A percentile compares a stretch with the other conserved stretches of the same genome.
These are phyloP conservation scores for Zaprionus ghesquierei DNA, from an alignment of 1,140 invertebrate genomes.

Conservation along the genomic window DNA sequence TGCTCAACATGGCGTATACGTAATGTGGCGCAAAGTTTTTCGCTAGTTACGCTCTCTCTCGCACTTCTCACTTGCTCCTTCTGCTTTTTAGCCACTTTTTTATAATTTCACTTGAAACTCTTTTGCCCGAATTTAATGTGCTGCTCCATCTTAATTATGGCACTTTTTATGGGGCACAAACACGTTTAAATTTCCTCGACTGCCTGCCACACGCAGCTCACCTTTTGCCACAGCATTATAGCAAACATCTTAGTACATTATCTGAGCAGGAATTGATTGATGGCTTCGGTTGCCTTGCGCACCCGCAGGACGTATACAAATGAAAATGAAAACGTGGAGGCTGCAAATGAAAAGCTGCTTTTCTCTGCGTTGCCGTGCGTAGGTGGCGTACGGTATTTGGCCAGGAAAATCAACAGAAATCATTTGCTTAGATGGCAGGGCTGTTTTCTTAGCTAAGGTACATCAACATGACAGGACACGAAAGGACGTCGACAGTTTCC, in stretches of 20 bases:
- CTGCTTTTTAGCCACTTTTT: neutral
- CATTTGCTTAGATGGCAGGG: slow-evolving; percentile 31
- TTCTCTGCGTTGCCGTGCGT: neutral
- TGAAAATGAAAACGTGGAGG: slow-evolving; percentile 20
- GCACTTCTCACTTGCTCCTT: neutral
- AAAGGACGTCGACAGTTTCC: neutral
- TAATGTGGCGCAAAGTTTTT: slow-evolving; percentile 21
- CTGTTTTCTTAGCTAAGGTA: slow-evolving; percentile 12
- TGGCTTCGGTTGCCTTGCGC: slow-evolving; percentile 35
- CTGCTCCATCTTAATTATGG: slow-evolving; percentile 7
- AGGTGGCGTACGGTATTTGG: slow-evolving; percentile 24
- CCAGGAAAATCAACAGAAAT: slow-evolving; percentile 53
- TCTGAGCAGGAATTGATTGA: slow-evolving; percentile 70
- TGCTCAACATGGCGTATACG: slow-evolving; percentile 41
- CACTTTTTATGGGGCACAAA: neutral
- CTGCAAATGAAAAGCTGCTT: neutral
- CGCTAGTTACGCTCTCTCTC: slow-evolving; percentile 3
- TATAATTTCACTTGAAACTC: neutral
- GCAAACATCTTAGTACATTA: slow-evolving; percentile 53
- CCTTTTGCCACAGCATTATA: slow-evolving; percentile 51
- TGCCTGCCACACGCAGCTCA: slow-evolving; percentile 21
- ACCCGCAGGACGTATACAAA: slow-evolving; percentile 19
- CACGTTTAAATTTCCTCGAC: neutral
- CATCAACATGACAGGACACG: slow-evolving; percentile 22
- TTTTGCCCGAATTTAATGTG: neutral